Percentiles rank a stretch among this genome's conserved stretches.
Evolutionary conservation across 2,797 vertebrate species (phyloP).

Genomic region (Cossypha heuglini): DNA sequence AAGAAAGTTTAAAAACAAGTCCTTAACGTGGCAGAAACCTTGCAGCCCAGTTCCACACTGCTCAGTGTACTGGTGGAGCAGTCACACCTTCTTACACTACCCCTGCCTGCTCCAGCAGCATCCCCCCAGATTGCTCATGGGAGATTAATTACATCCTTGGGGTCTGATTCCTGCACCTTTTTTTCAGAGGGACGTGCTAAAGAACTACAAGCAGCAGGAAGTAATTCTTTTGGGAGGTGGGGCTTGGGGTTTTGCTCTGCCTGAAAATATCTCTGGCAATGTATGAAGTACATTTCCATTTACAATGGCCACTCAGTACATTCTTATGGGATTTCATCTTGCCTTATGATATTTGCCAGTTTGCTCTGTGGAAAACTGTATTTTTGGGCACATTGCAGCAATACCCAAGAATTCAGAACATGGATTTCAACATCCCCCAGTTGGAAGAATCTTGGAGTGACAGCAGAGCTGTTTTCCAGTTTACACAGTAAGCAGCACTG

Average conservation of each 20-base stretch:
- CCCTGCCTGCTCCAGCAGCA: background rate
- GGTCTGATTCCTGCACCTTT: background rate
- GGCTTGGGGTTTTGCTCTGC: background rate
- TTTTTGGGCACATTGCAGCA: background rate
- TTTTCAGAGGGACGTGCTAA: background rate
- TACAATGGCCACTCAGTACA: background rate
- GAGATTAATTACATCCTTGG: background rate
- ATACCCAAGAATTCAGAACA: background rate
- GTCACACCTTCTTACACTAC: background rate
- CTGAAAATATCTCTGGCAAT: slow-evolving; percentile 6
- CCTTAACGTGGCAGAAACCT: background rate
- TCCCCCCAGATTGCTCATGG: background rate
- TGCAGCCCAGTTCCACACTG: background rate
- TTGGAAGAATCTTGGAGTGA: background rate
- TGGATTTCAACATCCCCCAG: background rate
- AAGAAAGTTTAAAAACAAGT: background rate
- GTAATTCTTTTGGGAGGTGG: background rate
- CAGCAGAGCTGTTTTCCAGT: background rate
- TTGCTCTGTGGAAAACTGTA: background rate
- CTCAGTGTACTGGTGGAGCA: background rate
- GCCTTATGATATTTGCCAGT: background rate
- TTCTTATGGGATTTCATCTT: background rate
- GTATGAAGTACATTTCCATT: background rate
- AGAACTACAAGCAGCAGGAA: background rate
- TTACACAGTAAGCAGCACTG: background rate